These are phyloP conservation scores for Ochropleura leucogaster DNA, from an alignment of 2,888 invertebrate genomes.

Conservation along the genomic window DNA sequence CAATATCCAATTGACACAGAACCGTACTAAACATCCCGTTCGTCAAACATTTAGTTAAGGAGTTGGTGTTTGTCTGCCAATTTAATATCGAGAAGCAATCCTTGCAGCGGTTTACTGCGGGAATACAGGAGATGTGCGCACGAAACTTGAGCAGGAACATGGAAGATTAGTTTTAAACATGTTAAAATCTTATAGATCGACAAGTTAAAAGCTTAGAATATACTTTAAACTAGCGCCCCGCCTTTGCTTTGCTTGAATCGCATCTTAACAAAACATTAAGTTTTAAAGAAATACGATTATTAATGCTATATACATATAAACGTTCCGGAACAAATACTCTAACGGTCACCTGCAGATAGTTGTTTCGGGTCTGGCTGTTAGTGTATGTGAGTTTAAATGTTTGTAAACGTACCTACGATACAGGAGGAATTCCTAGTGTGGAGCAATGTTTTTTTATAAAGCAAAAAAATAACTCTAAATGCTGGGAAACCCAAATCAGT, in stretches of 20 bases:
- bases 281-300: neutral
- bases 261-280: neutral
- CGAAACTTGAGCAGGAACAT: neutral
- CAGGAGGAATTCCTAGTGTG: no score
- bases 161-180: neutral
- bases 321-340: neutral
- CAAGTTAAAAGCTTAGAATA: neutral
- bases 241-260: neutral
- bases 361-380: no score
- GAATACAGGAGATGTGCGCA: neutral
- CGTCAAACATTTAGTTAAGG: neutral
- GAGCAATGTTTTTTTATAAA: no score
- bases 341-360: no score
- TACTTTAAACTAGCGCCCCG: neutral
- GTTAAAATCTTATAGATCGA: neutral
- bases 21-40: neutral
- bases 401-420: no score
- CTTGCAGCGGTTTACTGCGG: neutral
- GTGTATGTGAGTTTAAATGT: no score
- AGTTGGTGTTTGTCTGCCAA: constrained; percentile 11
- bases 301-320: neutral
- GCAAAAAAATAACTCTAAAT: neutral
- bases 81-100: constrained; percentile 37
- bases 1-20: neutral
- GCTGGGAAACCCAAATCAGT: neutral